phyloP scores from a whole-genome alignment of 2,888 invertebrate species.

The Drosophila putrida region DNA sequence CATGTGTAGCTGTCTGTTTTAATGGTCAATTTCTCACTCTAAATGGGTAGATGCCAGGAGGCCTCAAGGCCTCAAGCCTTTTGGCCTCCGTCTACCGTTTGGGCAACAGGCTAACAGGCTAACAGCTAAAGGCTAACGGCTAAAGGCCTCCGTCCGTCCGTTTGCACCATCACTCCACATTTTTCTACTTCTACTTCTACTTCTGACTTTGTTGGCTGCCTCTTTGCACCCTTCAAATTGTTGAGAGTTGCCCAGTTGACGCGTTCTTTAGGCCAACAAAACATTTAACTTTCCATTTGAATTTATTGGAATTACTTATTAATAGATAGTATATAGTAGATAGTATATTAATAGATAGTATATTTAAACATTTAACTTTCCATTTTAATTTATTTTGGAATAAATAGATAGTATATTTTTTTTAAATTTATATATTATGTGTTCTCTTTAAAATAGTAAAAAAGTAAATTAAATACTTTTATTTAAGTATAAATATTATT shows the following conservation, averaged over 20 bases:
- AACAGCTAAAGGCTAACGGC: conserved; percentile 22
- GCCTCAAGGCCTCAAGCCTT: conserved; percentile 20
- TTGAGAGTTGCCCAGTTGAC: not conserved
- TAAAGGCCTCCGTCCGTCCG: conserved; percentile 12
- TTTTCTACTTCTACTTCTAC: conserved; percentile 8
- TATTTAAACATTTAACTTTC: not conserved
- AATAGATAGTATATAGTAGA: too few relatives aligned
- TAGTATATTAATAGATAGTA: too few relatives aligned
- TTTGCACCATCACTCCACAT: conserved; percentile 6
- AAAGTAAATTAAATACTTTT: too few relatives aligned
- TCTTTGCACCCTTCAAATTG: conserved; percentile 23
- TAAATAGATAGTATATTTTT: too few relatives aligned
- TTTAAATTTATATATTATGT: too few relatives aligned
- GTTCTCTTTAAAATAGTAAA: too few relatives aligned
- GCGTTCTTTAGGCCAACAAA: not conserved
- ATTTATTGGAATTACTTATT: too few relatives aligned
- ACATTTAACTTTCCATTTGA: not conserved
- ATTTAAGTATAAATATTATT: too few relatives aligned
- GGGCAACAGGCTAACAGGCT: conserved; percentile 16
- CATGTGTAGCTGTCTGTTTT: conserved; percentile 80
- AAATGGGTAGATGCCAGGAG: conserved; percentile 66
- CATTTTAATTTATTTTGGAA: not conserved
- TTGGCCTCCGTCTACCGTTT: conserved; percentile 16
- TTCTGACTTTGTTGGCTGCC: not conserved
- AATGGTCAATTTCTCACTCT: conserved; percentile 84